Percentiles rank a stretch among this genome's conserved stretches.
Evolutionary conservation across 53 echinoderm and acorn worm genomes (phyloP).

Genomic region (Paracentrotus lividus): DNA sequence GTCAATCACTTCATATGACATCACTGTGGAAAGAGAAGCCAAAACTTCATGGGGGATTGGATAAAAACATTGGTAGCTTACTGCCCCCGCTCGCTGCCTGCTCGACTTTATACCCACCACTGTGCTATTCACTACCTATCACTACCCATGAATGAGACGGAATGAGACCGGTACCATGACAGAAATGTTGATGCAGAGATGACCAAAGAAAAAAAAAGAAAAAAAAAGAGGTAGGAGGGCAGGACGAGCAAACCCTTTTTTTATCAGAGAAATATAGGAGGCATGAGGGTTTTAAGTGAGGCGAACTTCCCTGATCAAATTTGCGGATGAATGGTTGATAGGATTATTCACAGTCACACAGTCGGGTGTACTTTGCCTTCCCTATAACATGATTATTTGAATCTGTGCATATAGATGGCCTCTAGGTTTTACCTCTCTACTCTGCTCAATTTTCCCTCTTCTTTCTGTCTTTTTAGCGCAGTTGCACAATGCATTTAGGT

Average conservation of each 20-base stretch:
- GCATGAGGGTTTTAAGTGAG: constrained; percentile 52
- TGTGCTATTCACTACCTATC: constrained; percentile 1
- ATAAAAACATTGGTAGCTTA: constrained; percentile 31
- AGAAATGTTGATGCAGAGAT: constrained; percentile 30
- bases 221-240: constrained; percentile 5
- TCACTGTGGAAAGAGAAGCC: constrained; percentile 34
- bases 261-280: constrained; percentile 30
- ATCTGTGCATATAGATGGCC: constrained; percentile 62
- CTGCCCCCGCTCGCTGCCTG: neutral
- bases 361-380: constrained; percentile 67
- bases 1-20: constrained; percentile 60
- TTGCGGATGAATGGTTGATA: constrained; percentile 71
- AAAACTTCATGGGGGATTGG: constrained; percentile 8
- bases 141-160: constrained; percentile 32
- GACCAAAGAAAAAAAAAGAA: constrained; percentile 7
- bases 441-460: constrained; percentile 48
- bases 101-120: constrained; percentile 9
- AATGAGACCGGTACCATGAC: constrained; percentile 22
- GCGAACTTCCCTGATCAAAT: constrained; percentile 73
- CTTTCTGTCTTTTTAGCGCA: constrained; percentile 65
- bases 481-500: constrained; percentile 70
- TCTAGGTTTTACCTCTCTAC: neutral
- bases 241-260: constrained; percentile 20
- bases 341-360: constrained; percentile 74
- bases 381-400: constrained; percentile 71